Conservation (phyloP, 53 echinoderm and acorn worm species). For the Crossaster papposus region DNA sequence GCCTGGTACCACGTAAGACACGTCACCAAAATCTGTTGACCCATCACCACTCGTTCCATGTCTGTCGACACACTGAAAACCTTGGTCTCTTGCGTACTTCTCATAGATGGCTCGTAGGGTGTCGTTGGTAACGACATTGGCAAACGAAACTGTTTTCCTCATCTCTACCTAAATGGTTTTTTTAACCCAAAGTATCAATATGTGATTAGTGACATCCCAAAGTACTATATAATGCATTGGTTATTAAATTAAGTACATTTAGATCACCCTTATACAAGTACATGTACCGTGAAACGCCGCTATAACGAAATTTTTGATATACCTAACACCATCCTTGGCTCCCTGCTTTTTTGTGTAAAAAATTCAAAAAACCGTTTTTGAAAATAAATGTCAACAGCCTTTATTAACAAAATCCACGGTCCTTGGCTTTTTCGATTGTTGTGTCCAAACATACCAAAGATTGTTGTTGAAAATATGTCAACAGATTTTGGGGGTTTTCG, state of each 20-base stretch:
- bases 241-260: neutral
- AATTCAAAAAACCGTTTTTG: too few species aligned
- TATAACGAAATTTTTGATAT: too few species aligned
- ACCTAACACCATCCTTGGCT: too few species aligned
- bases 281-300: too few species aligned
- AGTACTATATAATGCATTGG: neutral
- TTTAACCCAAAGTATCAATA: neutral
- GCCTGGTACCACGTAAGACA: constrained; percentile 86
- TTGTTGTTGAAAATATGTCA: too few species aligned
- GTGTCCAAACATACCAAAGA: too few species aligned
- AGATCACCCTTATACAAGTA: neutral
- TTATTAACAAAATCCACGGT: too few species aligned
- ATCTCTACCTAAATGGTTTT: constrained; percentile 47
- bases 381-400: too few species aligned
- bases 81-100: constrained; percentile 71
- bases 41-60: constrained; percentile 53
- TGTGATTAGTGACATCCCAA: neutral
- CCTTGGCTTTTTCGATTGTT: too few species aligned
- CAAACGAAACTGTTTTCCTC: constrained; percentile 37
- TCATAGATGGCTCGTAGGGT: constrained; percentile 66
- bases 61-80: constrained; percentile 45
- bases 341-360: too few species aligned
- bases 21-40: constrained; percentile 90
- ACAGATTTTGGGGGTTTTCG: too few species aligned
- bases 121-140: constrained; percentile 81